Conservation (phyloP, 2,888 invertebrate genomes). For the Temnothorax ravouxi region DNA sequence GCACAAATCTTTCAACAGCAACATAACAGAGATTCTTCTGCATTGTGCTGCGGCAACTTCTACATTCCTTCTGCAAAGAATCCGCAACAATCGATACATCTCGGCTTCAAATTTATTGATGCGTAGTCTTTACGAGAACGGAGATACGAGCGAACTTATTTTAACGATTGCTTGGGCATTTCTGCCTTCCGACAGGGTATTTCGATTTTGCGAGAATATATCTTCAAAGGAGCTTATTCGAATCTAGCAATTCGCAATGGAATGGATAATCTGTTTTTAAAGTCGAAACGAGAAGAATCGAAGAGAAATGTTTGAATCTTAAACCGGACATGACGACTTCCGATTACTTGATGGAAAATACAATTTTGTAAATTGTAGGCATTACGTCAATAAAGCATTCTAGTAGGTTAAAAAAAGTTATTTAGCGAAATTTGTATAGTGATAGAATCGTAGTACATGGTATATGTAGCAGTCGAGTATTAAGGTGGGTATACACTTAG, state of each 20-base stretch:
- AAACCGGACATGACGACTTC: background rate
- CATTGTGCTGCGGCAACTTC: slow-evolving; percentile 52
- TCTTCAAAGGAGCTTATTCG: slow-evolving; percentile 26
- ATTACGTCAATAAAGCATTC: background rate
- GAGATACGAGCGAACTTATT: slow-evolving; percentile 53
- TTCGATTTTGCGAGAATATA: slow-evolving; percentile 17
- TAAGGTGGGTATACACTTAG: too few species aligned
- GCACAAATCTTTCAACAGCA: background rate
- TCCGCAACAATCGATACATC: slow-evolving; percentile 43
- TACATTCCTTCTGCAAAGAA: slow-evolving; percentile 23
- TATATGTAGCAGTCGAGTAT: background rate
- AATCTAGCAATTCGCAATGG: slow-evolving; percentile 9
- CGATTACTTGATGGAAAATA: background rate
- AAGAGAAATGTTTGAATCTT: background rate
- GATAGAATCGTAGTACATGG: background rate
- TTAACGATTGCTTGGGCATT: slow-evolving; percentile 46
- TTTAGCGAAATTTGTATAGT: background rate
- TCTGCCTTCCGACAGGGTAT: slow-evolving; percentile 3
- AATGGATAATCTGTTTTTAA: slow-evolving; percentile 21
- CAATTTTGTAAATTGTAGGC: background rate
- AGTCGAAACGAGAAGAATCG: background rate
- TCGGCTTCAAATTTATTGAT: slow-evolving; percentile 51
- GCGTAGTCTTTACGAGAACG: slow-evolving; percentile 39
- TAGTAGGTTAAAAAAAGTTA: background rate
- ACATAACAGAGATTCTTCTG: background rate